Evolutionary conservation across 2,113 vertebrate species (phyloP), one percentile per base, ranked within the genome.

Genomic region (Coryphaenoides rupestris): DNA sequence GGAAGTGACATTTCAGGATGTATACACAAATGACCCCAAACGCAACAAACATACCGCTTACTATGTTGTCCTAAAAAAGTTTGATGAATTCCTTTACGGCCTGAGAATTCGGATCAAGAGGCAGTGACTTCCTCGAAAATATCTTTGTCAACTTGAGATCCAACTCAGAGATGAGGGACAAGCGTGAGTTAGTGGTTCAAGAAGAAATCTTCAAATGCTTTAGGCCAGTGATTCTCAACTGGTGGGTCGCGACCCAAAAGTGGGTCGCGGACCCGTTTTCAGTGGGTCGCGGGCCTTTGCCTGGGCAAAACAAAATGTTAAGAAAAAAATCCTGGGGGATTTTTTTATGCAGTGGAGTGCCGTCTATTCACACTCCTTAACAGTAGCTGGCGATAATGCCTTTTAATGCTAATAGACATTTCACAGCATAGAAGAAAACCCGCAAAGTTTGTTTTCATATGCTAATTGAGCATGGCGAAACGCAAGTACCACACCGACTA

Each of bases 51-150:
- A 86, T 75, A 62, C 66, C 65, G 19, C 28, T 1, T 87, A 89
- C 69, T 79, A 75, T 1, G 0, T 10, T 21, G 74, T 67, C 68
- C 73, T 94, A 45, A 62, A 23, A 47, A n/a, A 74, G 0, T 85
- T 86, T 69, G 65, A 70, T 55, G 58, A 68, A 1, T 65, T 89
- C 12, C 77, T 95, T 59, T 62, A 66, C 57, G 84, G 70, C 19
- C 74, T 95, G 19, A 85, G 65, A 72, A 9, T 22, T 49, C 79
- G 60, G 60, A 88, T 87, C 79, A 90, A 86, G 76, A 0, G 0
- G 2, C 76, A 87, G 53, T 5, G 73, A 87, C 67, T 73, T 85
- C 26, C 72, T 89, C 63, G 76, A 88, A 9, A 70, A 54, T 1
- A 80, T 74, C 0, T 80, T 62, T 55, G 81, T 89, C 52, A 82